Evolutionary conservation across 2,888 invertebrate genomes (phyloP), one percentile per base, ranked within the genome.

Genomic region (Oscheius sp.): DNA sequence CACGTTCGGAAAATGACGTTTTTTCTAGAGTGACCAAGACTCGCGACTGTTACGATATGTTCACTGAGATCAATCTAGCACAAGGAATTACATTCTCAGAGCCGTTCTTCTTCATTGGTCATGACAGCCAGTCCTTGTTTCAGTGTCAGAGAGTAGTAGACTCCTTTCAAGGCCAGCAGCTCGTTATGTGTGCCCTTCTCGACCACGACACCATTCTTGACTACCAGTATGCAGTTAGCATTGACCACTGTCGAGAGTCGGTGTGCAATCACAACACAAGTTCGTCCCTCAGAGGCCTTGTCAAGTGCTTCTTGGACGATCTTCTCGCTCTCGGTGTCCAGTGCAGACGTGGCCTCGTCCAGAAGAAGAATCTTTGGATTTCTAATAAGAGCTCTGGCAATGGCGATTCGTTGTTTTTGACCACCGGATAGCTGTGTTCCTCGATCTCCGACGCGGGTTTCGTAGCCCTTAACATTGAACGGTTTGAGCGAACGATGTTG

Each of bases 131-230:
- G 70, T 50, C 78, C 74, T 75, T 88, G 88, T 59, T 86, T 87
- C 48, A 82, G 78, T 4, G 82, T 82, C 32, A 93, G 89, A 57
- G 91, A 90, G 80, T 93, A 93, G 88, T 94, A 94, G 1, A 93
- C 91, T 57, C 94, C 94, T 73, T 92, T 92, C 10, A 90, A 90
- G 35, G 91, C 90, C 74, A 94, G 89, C 1, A 94, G 92, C 83
- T 94, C 92, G 0, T 90, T 85, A 89, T 94, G 94, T 0, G 92
- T 93, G 84, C 85, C 89, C 94, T 94, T 2, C 92, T 92, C 65
- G 93, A 92, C 73, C 89, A 90, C 79, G 21, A 88, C 33, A 55
- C 87, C 87, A 29, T 83, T 68, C 37, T 80, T 83, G 42, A 87
- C 80, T 7, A 87, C 87, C 66, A 84, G 80, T 50, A 87, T 87